phyloP scores from a whole-genome alignment of 2,888 invertebrate species.

The Melanophora roralis region DNA sequence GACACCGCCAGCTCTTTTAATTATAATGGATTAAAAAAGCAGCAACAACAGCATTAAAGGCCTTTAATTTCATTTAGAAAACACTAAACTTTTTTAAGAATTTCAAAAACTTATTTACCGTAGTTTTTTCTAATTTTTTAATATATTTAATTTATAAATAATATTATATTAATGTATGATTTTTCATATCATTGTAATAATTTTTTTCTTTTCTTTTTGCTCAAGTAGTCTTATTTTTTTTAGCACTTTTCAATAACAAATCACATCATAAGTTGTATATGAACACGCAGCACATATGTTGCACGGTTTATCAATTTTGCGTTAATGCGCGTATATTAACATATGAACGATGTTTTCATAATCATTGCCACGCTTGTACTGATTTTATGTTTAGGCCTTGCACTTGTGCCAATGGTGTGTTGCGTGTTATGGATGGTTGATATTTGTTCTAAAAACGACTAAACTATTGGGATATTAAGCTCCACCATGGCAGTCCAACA shows the following conservation, averaged over 20 bases:
- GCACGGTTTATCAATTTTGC: conserved; percentile 35
- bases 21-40: too few relatives aligned
- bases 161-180: not conserved
- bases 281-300: conserved; percentile 45
- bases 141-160: too few relatives aligned
- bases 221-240: not conserved
- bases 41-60: too few relatives aligned
- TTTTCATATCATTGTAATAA: not conserved
- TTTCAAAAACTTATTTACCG: too few relatives aligned
- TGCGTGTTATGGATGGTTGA: not conserved
- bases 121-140: too few relatives aligned
- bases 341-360: conserved; percentile 51
- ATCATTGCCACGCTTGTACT: conserved; percentile 60
- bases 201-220: not conserved
- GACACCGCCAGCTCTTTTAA: too few relatives aligned
- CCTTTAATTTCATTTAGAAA: too few relatives aligned
- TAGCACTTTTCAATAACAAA: not conserved
- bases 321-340: conserved; percentile 10
- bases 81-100: too few relatives aligned
- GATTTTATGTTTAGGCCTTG: conserved; percentile 56
- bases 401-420: conserved; percentile 52
- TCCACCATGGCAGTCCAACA: not conserved
- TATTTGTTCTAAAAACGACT: conserved; percentile 13
- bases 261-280: not conserved
- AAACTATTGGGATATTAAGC: conserved; percentile 27